phyloP scores from a whole-genome alignment of 1,140 invertebrate genomes.

The Whitmania pigra region DNA sequence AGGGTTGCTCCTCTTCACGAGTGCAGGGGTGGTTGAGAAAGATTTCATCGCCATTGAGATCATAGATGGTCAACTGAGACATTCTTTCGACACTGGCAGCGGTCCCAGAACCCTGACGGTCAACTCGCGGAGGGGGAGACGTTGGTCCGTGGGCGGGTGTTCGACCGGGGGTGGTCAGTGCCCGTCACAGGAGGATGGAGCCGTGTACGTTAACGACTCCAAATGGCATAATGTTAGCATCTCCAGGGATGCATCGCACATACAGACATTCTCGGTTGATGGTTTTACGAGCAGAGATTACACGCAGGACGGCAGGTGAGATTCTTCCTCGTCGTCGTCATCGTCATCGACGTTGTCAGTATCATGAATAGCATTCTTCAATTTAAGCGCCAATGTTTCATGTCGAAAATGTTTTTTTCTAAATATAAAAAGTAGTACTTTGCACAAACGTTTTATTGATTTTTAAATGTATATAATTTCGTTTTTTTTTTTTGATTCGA shows the following conservation, averaged over 20 bases:
- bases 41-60: slow-evolving; percentile 40
- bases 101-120: slow-evolving; percentile 33
- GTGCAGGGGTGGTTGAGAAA: slow-evolving; percentile 23
- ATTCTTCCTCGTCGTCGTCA: too few species aligned
- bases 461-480: too few species aligned
- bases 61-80: slow-evolving; percentile 33
- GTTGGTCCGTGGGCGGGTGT: not conserved
- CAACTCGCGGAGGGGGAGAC: slow-evolving; percentile 30
- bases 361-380: too few species aligned
- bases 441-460: too few species aligned
- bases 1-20: slow-evolving; percentile 4
- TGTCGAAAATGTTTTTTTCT: too few species aligned
- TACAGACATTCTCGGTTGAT: slow-evolving; percentile 3
- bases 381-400: too few species aligned
- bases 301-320: too few species aligned
- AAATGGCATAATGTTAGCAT: slow-evolving; percentile 12
- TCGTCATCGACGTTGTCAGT: too few species aligned
- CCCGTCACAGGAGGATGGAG: not conserved
- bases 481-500: too few species aligned
- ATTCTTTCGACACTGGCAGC: slow-evolving; percentile 37
- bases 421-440: too few species aligned
- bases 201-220: slow-evolving; percentile 8
- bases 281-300: not conserved
- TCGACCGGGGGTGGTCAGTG: not conserved
- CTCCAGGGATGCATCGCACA: not conserved